Evolutionary conservation across 2,113 vertebrate species (phyloP).

Genomic region (Cyprinus carpio): DNA sequence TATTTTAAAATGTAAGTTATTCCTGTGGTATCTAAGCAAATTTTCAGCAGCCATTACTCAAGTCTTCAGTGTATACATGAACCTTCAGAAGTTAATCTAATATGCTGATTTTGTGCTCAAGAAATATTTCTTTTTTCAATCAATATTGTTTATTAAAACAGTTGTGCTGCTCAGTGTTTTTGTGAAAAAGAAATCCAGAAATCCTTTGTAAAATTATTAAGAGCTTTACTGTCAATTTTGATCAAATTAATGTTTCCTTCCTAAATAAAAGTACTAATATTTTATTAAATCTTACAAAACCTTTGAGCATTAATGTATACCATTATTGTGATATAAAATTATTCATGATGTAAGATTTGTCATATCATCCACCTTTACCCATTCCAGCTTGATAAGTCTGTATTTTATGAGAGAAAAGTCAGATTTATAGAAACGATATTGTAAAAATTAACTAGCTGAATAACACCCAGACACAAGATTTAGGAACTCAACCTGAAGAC

Average conservation of each 20-base stretch:
- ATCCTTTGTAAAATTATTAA: too few species aligned
- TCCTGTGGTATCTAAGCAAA: too few species aligned
- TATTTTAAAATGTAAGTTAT: too few species aligned
- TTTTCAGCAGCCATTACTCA: too few species aligned
- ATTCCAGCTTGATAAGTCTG: constrained; percentile 22
- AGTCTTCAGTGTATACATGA: too few species aligned
- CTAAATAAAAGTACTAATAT: neutral
- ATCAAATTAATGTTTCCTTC: neutral
- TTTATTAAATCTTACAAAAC: neutral
- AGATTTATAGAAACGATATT: constrained; percentile 33
- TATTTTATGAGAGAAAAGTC: constrained; percentile 5
- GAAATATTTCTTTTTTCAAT: too few species aligned
- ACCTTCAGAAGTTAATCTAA: too few species aligned
- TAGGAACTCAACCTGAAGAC: neutral
- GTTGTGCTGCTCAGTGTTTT: too few species aligned
- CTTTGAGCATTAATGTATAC: neutral
- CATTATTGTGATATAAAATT: neutral
- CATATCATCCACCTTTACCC: neutral
- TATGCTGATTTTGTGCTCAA: too few species aligned
- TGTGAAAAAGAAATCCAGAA: too few species aligned
- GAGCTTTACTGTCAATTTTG: too few species aligned
- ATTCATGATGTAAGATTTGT: neutral
- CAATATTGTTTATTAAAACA: too few species aligned
- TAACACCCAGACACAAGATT: neutral
- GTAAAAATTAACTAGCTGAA: constrained; percentile 16